Evolutionary conservation across 2,113 vertebrate genomes (phyloP).

Genomic region (Periophthalmodon schlosseri): DNA sequence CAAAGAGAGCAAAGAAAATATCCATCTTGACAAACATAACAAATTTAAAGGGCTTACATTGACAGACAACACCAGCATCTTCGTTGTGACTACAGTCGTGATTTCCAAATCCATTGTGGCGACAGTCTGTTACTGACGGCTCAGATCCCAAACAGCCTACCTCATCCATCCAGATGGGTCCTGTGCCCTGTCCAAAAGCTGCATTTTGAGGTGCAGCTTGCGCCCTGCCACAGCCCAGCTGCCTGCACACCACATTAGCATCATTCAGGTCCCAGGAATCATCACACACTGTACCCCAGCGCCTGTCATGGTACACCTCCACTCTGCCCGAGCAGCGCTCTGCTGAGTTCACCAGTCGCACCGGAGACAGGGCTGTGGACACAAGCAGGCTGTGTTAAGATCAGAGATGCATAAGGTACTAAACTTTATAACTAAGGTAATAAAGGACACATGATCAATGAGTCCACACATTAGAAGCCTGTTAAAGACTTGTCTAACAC

Average conservation of each 20-base stretch:
- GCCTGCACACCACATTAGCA: conserved; percentile 57
- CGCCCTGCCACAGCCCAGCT: conserved; percentile 51
- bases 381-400: conserved; percentile 7
- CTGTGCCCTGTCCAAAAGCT: conserved; percentile 48
- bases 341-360: conserved; percentile 46
- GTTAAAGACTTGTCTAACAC: neutral
- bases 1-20: neutral
- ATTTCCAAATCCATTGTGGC: conserved; percentile 32
- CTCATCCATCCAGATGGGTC: conserved; percentile 64
- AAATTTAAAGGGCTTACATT: conserved; percentile 14
- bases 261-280: conserved; percentile 38
- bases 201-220: conserved; percentile 19
- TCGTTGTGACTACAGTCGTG: conserved; percentile 30
- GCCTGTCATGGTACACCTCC: conserved; percentile 33
- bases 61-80: conserved; percentile 36
- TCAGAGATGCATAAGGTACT: neutral
- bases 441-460: neutral
- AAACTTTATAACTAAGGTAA: no score
- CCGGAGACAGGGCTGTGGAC: conserved; percentile 31
- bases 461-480: neutral
- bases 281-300: conserved; percentile 64
- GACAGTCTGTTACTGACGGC: conserved; percentile 30
- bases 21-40: neutral
- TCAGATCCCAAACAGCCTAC: conserved; percentile 42
- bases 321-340: conserved; percentile 58